Percentiles rank a stretch among this genome's conserved stretches.
Conservation (phyloP, 2,888 invertebrate genomes). For the Andrena trimmerana region DNA sequence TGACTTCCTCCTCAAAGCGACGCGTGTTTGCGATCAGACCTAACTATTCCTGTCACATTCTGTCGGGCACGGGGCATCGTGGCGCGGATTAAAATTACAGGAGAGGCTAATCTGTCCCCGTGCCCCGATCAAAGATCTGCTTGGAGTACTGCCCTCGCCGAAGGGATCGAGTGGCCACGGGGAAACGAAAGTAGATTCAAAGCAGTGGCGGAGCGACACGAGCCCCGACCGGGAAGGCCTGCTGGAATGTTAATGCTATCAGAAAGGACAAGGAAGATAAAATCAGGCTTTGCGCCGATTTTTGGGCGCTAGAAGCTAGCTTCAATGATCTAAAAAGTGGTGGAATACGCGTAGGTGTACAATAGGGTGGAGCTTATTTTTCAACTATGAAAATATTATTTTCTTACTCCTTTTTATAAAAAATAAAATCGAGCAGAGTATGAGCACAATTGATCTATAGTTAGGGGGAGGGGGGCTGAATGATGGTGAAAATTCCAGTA, state of each 20-base stretch:
- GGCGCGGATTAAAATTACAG: conserved; percentile 56
- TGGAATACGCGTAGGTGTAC: too few species aligned
- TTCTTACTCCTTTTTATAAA: too few species aligned
- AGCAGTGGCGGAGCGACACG: not conserved
- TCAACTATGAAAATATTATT: too few species aligned
- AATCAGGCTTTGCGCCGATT: too few species aligned
- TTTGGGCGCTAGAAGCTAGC: too few species aligned
- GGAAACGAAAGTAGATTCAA: conserved; percentile 26
- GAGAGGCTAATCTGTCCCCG: conserved; percentile 33
- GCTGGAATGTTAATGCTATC: not conserved
- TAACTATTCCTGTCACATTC: conserved; percentile 67
- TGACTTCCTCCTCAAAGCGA: conserved; percentile 64
- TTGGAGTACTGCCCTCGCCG: not conserved
- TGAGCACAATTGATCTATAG: too few species aligned
- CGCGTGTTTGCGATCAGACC: conserved; percentile 66
- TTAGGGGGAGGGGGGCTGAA: too few species aligned
- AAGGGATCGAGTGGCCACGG: not conserved
- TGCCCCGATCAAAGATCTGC: conserved; percentile 42
- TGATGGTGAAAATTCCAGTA: too few species aligned
- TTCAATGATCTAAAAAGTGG: too few species aligned
- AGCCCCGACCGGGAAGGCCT: not conserved
- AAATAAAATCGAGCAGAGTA: too few species aligned
- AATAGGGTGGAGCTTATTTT: too few species aligned
- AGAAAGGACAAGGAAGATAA: not conserved
- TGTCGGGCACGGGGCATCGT: conserved; percentile 45